These are phyloP conservation scores for Microcebus murinus DNA, from an alignment of 2,113 vertebrate species.

Conservation along the genomic window DNA sequence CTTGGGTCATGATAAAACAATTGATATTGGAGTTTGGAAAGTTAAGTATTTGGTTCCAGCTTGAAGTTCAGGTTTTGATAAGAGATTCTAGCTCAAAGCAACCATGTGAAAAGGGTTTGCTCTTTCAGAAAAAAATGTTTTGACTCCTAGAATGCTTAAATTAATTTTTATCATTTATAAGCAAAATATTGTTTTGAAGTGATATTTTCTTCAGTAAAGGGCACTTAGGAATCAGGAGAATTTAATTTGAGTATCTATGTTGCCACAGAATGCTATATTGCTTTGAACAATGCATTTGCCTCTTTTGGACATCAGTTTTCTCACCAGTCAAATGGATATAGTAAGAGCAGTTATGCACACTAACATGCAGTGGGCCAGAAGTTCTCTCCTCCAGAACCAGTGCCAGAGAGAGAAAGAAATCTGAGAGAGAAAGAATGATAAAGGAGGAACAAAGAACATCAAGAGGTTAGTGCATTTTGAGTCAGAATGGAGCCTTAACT, in stretches of 20 bases:
- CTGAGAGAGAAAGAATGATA: not conserved
- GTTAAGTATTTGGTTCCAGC: not conserved
- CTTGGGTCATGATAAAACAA: not conserved
- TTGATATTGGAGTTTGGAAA: constrained; percentile 11
- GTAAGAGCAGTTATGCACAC: not conserved
- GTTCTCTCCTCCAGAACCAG: not conserved
- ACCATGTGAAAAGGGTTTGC: not conserved
- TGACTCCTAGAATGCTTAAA: not conserved
- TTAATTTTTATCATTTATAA: constrained; percentile 22
- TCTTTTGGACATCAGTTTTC: not conserved
- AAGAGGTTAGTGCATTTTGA: not conserved
- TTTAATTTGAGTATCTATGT: constrained; percentile 12
- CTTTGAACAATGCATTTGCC: not conserved
- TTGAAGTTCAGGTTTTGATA: constrained; percentile 9
- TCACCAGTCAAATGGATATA: not conserved
- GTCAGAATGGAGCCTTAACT: not conserved
- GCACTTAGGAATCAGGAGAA: not conserved
- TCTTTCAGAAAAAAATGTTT: constrained; percentile 3
- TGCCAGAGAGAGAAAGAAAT: not conserved
- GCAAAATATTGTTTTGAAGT: not conserved
- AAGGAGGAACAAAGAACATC: not conserved
- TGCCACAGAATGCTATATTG: not conserved
- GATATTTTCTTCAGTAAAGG: not conserved
- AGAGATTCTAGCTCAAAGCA: not conserved
- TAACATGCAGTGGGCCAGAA: not conserved